Evolutionary conservation across 2,888 invertebrate species (phyloP).

Genomic region (Nesidiocoris tenuis): DNA sequence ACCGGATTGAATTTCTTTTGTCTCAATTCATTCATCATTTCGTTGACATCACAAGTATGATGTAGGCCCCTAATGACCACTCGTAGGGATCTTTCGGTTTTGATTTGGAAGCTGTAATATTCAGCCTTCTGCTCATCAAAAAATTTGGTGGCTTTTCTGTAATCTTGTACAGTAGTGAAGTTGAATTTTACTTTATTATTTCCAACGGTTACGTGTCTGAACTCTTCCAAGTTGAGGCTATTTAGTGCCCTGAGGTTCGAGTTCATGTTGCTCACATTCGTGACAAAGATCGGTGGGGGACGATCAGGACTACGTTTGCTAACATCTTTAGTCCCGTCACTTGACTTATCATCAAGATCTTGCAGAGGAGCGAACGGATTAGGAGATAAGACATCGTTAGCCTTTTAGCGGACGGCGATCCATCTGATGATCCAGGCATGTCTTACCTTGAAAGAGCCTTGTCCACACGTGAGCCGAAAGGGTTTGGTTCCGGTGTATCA

Average conservation of each 20-base stretch:
- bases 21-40: slow-evolving; percentile 18
- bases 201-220: neutral
- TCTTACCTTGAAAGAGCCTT: too few species aligned
- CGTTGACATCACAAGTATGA: slow-evolving; percentile 2
- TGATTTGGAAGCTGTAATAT: slow-evolving; percentile 27
- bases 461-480: too few species aligned
- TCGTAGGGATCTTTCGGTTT: slow-evolving; percentile 18
- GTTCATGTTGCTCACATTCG: slow-evolving; percentile 14
- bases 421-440: slow-evolving; percentile 28
- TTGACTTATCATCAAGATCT: slow-evolving; percentile 1
- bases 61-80: slow-evolving; percentile 28
- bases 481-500: too few species aligned
- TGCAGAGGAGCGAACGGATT: slow-evolving; percentile 26
- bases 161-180: slow-evolving; percentile 4
- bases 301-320: neutral
- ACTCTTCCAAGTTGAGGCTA: neutral
- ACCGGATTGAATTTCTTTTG: neutral
- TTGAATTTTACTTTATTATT: slow-evolving; percentile 17
- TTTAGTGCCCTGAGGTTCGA: neutral
- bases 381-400: slow-evolving; percentile 20
- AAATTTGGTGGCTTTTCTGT: slow-evolving; percentile 1
- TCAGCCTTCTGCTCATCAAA: slow-evolving; percentile 18
- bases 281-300: slow-evolving; percentile 20
- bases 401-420: slow-evolving; percentile 12
- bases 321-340: neutral